These are phyloP conservation scores for Rhizoglyphus robini DNA, from an alignment of 1,140 invertebrate genomes.

Conservation along the genomic window DNA sequence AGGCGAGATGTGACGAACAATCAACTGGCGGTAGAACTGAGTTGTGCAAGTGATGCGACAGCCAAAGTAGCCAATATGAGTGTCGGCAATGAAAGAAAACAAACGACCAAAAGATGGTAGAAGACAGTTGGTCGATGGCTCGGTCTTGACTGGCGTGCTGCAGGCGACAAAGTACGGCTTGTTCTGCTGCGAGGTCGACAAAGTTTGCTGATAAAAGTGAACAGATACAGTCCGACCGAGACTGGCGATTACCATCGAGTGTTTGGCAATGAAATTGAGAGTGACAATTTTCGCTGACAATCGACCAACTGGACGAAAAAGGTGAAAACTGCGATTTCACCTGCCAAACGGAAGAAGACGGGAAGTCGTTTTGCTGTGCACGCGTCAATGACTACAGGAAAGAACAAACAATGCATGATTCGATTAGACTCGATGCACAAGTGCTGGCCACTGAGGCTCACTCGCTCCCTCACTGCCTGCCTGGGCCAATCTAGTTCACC, in stretches of 20 bases:
- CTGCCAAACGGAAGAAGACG: slow-evolving; percentile 10
- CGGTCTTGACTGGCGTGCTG: too few relatives aligned
- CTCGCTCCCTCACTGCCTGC: not conserved
- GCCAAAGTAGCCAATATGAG: too few relatives aligned
- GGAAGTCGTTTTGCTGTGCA: slow-evolving; percentile 15
- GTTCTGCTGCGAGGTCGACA: too few relatives aligned
- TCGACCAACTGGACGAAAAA: not conserved
- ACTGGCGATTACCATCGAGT: not conserved
- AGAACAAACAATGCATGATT: slow-evolving; percentile 14
- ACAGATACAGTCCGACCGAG: not conserved
- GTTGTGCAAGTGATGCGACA: not conserved
- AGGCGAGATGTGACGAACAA: not conserved
- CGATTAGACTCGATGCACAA: slow-evolving; percentile 2
- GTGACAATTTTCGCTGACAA: slow-evolving; percentile 3
- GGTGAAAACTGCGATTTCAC: not conserved
- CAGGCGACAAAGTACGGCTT: too few relatives aligned
- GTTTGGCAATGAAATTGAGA: slow-evolving; percentile 8
- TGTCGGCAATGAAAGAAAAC: too few relatives aligned
- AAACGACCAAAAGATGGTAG: too few relatives aligned
- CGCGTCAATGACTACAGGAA: slow-evolving; percentile 11
- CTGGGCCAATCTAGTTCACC: slow-evolving; percentile 1
- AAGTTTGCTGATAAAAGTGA: too few relatives aligned
- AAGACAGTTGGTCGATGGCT: too few relatives aligned
- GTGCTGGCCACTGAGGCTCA: not conserved
- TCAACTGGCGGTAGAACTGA: not conserved